Evolutionary conservation across 1,140 invertebrate species (phyloP), one percentile per base, ranked within the genome.

Genomic region (Drosophila navojoa): DNA sequence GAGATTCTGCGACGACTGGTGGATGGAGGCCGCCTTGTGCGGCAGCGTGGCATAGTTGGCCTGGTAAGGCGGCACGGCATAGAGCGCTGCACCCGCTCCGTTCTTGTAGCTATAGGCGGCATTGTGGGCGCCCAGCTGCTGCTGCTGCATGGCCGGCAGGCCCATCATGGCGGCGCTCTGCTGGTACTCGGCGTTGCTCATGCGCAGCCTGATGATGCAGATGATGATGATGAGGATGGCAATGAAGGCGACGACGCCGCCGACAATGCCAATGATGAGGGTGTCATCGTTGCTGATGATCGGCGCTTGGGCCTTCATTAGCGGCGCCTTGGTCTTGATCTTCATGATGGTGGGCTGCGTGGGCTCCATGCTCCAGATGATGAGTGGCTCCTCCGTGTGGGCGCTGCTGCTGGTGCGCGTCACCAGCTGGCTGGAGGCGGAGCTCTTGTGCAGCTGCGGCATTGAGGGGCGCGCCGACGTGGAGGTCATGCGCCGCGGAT

Each of bases 231-330:
- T 96, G 13, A 98, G 93, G 68, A 98, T 95, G 9, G 96, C 96
- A 53, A 98, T 97, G 80, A 98, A 97, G 2, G 96, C 96, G 11
- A 98, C 96, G 1, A 98, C 97, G 13, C 97, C 97, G 2, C 96
- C 97, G 0, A 98, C 97, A 74, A 98, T 98, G 4, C 97, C 97
- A 58, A 98, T 98, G 53, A 98, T 98, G 0, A 98, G 91, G 2
- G 97, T 97, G 77, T 98, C 97, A 79, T 98, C 97, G 71, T 97
- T 98, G 49, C 94, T 95, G 0, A 96, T 93, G 3, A 94, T 93
- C 7, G 94, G 93, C 66, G 93, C 91, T 52, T 93, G 93, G 61
- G 93, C 92, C 59, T 93, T 94, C 16, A 94, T 93, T 2, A 94
- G 92, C 2, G 94, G 93, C 10, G 93, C 93, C 86, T 94, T 94